Percentiles rank a stretch among this genome's conserved stretches.
Evolutionary conservation across 2,888 invertebrate species (phyloP).

Genomic region (Arenicola marina): DNA sequence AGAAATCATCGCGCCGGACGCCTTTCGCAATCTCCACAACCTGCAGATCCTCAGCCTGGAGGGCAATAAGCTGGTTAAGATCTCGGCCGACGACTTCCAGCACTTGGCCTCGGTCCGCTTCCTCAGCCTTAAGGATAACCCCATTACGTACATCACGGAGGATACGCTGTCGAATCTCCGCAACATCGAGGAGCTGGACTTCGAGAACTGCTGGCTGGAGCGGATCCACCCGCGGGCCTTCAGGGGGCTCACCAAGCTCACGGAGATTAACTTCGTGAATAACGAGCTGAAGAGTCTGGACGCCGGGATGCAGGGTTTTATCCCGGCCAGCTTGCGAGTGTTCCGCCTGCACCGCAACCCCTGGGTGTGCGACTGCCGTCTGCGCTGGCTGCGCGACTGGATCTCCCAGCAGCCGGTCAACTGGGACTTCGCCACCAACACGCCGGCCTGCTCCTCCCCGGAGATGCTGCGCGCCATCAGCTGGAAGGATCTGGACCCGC

Average conservation of each 20-base stretch:
- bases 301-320: constrained; percentile 12
- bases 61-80: constrained; percentile 23
- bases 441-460: constrained; percentile 30
- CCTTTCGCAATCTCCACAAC: constrained; percentile 28
- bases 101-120: constrained; percentile 24
- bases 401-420: constrained; percentile 20
- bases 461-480: constrained; percentile 21
- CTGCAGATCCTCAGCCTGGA: constrained; percentile 32
- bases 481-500: constrained; percentile 29
- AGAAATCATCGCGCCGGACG: constrained; percentile 25
- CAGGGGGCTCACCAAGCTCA: constrained; percentile 17
- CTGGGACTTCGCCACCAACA: constrained; percentile 35
- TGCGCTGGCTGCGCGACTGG: constrained; percentile 32
- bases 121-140: constrained; percentile 29
- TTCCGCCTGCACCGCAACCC: constrained; percentile 34
- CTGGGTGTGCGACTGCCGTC: constrained; percentile 36
- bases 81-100: constrained; percentile 24
- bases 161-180: constrained; percentile 23
- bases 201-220: constrained; percentile 33
- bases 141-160: constrained; percentile 21
- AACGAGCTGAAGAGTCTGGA: constrained; percentile 29
- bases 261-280: constrained; percentile 34
- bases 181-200: constrained; percentile 33
- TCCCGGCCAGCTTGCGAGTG: constrained; percentile 26
- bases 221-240: constrained; percentile 29